Percentiles rank a stretch among this genome's conserved stretches.
These are phyloP conservation scores for Aphelocoma californica DNA, from an alignment of 2,797 vertebrate genomes.

Conservation along the genomic window DNA sequence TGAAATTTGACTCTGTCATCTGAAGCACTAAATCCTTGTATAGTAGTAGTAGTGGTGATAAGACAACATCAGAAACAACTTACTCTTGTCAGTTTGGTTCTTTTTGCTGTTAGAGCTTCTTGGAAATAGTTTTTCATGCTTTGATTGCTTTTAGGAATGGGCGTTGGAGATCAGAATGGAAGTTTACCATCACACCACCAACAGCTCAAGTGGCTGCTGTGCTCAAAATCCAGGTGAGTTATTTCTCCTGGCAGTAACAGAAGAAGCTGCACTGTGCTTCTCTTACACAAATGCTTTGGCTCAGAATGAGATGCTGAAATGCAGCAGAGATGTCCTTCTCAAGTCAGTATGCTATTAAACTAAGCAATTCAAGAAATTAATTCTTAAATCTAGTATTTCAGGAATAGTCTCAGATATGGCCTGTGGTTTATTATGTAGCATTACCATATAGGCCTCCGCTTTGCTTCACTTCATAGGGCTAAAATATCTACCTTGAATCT, in stretches of 20 bases:
- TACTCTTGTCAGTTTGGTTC: not conserved
- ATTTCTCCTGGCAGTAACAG: not conserved
- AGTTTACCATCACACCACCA: conserved; percentile 87
- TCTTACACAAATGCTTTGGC: not conserved
- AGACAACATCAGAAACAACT: not conserved
- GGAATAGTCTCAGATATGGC: not conserved
- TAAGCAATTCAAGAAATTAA: not conserved
- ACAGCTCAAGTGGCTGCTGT: conserved; percentile 87
- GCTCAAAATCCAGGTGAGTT: conserved; percentile 90
- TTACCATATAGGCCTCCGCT: not conserved
- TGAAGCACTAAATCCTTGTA: not conserved
- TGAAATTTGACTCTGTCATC: not conserved
- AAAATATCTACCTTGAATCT: not conserved
- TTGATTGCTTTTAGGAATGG: conserved; percentile 82
- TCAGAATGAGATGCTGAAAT: not conserved
- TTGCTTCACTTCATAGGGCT: not conserved
- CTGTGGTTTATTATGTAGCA: not conserved
- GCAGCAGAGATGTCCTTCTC: not conserved
- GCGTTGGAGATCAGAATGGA: conserved; percentile 95
- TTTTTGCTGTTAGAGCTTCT: not conserved
- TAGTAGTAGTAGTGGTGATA: not conserved
- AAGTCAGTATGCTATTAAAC: not conserved
- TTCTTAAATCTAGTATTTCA: not conserved
- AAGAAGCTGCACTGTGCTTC: not conserved
- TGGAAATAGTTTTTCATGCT: not conserved